A percentile compares a stretch with the other conserved stretches of the same genome.
Evolutionary conservation across 1,140 invertebrate species (phyloP).

Genomic region (Zaprionus vittiger): DNA sequence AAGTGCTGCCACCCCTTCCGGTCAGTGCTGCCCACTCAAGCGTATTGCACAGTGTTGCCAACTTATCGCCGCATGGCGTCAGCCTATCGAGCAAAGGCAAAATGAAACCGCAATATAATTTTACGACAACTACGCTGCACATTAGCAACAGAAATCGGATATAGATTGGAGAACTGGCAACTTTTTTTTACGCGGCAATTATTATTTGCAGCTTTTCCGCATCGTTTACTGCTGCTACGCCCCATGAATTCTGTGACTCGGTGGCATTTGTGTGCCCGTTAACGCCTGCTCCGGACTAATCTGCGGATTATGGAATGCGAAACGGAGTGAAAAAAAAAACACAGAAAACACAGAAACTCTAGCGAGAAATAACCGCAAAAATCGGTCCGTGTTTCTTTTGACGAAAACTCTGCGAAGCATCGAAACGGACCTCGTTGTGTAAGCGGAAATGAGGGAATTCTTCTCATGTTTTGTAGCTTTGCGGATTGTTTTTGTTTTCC

Average conservation of each 20-base stretch:
- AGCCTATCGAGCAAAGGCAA: not conserved
- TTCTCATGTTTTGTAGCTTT: slow-evolving; percentile 58
- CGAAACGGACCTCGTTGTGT: slow-evolving; percentile 28
- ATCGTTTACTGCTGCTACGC: slow-evolving; percentile 38
- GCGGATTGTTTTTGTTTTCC: slow-evolving; percentile 42
- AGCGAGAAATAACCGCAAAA: slow-evolving; percentile 5
- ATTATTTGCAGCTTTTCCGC: slow-evolving; percentile 48
- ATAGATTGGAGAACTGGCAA: slow-evolving; percentile 16
- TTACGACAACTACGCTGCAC: not conserved
- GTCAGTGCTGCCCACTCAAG: slow-evolving; percentile 5
- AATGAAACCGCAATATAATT: slow-evolving; percentile 4
- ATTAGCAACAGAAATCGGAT: slow-evolving; percentile 7
- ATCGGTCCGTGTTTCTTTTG: slow-evolving; percentile 5
- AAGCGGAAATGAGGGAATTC: slow-evolving; percentile 72
- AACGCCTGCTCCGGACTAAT: slow-evolving; percentile 59
- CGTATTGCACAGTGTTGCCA: not conserved
- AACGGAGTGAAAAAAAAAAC: slow-evolving; percentile 42
- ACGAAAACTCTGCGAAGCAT: slow-evolving; percentile 1
- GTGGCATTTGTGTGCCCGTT: slow-evolving; percentile 52
- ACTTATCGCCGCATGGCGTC: not conserved
- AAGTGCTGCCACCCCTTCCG: not conserved
- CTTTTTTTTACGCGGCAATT: slow-evolving; percentile 34
- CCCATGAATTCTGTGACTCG: slow-evolving; percentile 40
- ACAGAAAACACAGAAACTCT: slow-evolving; percentile 8
- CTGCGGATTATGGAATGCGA: slow-evolving; percentile 64